Conservation (phyloP, 30 jellyfish, hydroid and myxozoan genomes). For the Hydra vulgaris region DNA sequence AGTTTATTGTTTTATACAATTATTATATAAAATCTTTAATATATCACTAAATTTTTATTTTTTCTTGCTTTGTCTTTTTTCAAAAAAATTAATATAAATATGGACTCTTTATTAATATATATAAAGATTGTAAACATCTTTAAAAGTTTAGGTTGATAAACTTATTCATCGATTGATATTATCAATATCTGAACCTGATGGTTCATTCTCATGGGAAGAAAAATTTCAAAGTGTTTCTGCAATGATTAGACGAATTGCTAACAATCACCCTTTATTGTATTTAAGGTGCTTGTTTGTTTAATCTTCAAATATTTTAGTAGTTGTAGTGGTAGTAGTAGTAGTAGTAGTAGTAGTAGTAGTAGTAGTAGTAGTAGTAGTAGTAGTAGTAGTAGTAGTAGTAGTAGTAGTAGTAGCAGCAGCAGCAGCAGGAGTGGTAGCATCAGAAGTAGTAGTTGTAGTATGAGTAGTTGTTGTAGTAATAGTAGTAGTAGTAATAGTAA, state of each 20-base stretch:
- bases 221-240: slow-evolving; percentile 43
- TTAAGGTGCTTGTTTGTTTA: slow-evolving; percentile 43
- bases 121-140: too few species aligned
- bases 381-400: background rate
- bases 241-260: slow-evolving; percentile 59
- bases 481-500: too few species aligned
- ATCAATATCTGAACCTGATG: slow-evolving; percentile 53
- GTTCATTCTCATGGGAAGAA: slow-evolving; percentile 42
- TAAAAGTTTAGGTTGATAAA: slow-evolving; percentile 59
- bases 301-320: background rate
- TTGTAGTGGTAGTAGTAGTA: background rate
- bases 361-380: background rate
- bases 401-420: too few species aligned
- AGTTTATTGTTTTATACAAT: too few species aligned
- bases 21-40: too few species aligned
- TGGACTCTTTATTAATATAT: too few species aligned
- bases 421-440: too few species aligned
- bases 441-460: too few species aligned
- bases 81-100: too few species aligned
- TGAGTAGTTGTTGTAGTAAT: too few species aligned
- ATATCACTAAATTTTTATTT: background rate
- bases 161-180: slow-evolving; percentile 50
- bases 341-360: background rate
- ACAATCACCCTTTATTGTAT: slow-evolving; percentile 55
- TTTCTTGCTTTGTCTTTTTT: too few species aligned